These are phyloP conservation scores for Perca fluviatilis DNA, from an alignment of 2,113 vertebrate species.

Conservation along the genomic window DNA sequence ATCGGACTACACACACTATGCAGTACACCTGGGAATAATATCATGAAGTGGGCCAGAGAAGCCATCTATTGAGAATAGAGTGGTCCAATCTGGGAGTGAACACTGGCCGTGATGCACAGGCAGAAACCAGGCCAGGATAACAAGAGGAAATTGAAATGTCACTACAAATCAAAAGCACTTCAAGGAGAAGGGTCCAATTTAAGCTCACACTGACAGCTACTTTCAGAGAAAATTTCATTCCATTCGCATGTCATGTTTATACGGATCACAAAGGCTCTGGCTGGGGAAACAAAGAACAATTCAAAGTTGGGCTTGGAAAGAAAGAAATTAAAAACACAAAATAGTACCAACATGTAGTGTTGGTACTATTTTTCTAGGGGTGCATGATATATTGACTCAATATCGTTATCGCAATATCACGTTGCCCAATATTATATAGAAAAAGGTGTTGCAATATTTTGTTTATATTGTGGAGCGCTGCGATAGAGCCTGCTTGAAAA, in stretches of 20 bases:
- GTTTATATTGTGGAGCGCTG: no score
- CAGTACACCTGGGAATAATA: constrained; percentile 31
- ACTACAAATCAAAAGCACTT: constrained; percentile 78
- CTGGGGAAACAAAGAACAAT: constrained; percentile 29
- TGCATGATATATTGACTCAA: no score
- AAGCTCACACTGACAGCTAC: constrained; percentile 68
- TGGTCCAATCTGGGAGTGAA: constrained; percentile 37
- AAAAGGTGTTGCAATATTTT: no score
- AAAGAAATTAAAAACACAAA: constrained; percentile 26
- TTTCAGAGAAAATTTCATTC: constrained; percentile 70
- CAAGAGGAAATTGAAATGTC: constrained; percentile 83
- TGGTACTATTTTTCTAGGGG: no score
- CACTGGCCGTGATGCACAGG: constrained; percentile 48
- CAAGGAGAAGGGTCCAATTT: constrained; percentile 71
- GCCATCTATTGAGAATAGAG: constrained; percentile 47
- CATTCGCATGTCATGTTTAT: constrained; percentile 51
- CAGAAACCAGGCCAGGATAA: constrained; percentile 66
- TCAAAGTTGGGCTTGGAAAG: constrained; percentile 20
- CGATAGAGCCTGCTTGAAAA: no score
- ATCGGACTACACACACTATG: neutral
- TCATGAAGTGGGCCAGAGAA: constrained; percentile 33
- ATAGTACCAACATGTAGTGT: constrained; percentile 26
- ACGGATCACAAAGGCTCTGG: constrained; percentile 42
- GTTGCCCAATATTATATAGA: no score
- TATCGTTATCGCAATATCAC: no score